These are phyloP conservation scores for Ennomos erosarius DNA, from an alignment of 2,888 invertebrate genomes.

Conservation along the genomic window DNA sequence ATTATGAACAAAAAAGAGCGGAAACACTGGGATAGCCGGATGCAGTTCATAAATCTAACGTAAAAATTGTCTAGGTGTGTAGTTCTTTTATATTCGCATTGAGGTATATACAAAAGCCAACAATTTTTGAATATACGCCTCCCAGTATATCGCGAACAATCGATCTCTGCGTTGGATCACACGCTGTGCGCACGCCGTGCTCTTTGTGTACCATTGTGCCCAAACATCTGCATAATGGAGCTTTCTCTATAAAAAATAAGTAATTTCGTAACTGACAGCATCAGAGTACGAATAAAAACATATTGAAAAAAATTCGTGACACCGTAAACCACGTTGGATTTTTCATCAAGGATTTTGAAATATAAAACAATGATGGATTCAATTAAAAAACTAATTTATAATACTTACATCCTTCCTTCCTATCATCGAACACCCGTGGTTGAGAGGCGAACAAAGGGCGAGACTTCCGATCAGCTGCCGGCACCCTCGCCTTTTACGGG, in stretches of 20 bases:
- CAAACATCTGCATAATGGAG: constrained; percentile 76
- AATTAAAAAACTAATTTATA: constrained; percentile 41
- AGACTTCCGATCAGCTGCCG: constrained; percentile 85
- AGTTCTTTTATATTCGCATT: constrained; percentile 69
- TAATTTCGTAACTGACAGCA: constrained; percentile 70
- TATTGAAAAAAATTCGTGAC: constrained; percentile 57
- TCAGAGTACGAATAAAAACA: constrained; percentile 49
- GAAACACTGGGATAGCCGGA: constrained; percentile 67
- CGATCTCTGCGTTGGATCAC: constrained; percentile 72
- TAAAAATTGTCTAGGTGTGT: constrained; percentile 71
- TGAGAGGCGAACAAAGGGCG: constrained; percentile 78
- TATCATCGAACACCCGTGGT: constrained; percentile 61
- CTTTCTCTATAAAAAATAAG: constrained; percentile 77
- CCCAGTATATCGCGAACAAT: constrained; percentile 75
- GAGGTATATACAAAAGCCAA: constrained; percentile 67
- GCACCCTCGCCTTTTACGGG: constrained; percentile 76
- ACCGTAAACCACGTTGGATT: constrained; percentile 44
- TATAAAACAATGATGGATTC: constrained; percentile 27
- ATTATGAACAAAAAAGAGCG: constrained; percentile 55
- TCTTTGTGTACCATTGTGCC: constrained; percentile 69
- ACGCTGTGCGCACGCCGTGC: constrained; percentile 79
- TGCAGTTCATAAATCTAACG: constrained; percentile 67
- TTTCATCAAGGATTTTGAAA: constrained; percentile 13
- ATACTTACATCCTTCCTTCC: constrained; percentile 71
- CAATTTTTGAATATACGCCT: constrained; percentile 73